Base-by-base conservation (phyloP, 2,113 vertebrate genomes). In the Prunella fulvescens region DNA sequence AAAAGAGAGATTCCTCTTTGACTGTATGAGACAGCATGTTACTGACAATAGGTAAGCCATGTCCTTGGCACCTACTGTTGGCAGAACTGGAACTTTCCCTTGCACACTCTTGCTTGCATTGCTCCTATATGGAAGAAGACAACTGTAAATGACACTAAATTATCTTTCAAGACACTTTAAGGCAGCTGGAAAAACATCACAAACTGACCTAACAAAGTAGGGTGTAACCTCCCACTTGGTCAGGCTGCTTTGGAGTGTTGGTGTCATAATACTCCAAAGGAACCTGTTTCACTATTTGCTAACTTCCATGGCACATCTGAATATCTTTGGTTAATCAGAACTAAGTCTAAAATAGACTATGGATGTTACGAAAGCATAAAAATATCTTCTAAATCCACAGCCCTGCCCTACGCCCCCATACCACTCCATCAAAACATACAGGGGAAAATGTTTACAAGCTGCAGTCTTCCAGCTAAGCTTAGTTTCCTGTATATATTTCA, bases 401-500 rank as follows among this genome's bases (percentile, higher is more conserved):
- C 66, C 71, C 31, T 61, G 26, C 23, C 79, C 33, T 40, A 71
- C 6, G 0, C 78, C 73, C 84, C 92, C 90, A 88, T 88, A 66
- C 26, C 47, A 66, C 62, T 90, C 61, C 82, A 39, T 78, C 60
- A 92, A 90, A 94, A 88, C 69, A 93, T 44, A 82, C 67, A 83
- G 3, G 10, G 60, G 42, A 80, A 73, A 83, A 83, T 86, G 51
- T 85, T 96, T 87, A 95, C 40, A 61, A 82, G 64, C 58, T 73
- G 57, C 28, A 86, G 47, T 47, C 88, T 81, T 92, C 56, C 73
- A 57, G 73, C 61, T 51, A 91, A 90, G 61, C 91, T 84, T 44
- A 86, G 51, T 47, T 97, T 95, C 82, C 94, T 85, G 91, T 81
- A 86, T 88, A 78, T 74, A 70, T 84, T 93, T 90, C 77, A 93